A percentile compares a stretch with the other conserved stretches of the same genome.
These are phyloP conservation scores for Chaetodon trifasciatus DNA, from an alignment of 2,797 vertebrate species.

Conservation along the genomic window DNA sequence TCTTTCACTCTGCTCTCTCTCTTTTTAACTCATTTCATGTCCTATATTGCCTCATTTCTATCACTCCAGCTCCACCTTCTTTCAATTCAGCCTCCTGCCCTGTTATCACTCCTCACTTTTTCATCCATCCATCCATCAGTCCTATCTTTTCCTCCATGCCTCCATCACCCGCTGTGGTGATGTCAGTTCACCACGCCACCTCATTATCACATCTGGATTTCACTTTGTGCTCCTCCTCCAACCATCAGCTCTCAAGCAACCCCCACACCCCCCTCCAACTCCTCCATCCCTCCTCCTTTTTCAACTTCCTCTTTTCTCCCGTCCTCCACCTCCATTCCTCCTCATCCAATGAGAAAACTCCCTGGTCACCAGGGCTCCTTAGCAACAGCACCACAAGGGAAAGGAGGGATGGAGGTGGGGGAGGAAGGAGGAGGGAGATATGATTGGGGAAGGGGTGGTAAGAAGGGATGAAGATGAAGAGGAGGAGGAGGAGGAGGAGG, in stretches of 20 bases:
- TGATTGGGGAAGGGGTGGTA: background rate
- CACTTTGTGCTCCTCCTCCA: conserved; percentile 25
- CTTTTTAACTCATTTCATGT: background rate
- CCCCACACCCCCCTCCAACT: background rate
- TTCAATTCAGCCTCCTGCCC: background rate
- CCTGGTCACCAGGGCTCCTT: conserved; percentile 80
- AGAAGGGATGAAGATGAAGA: conserved; percentile 35
- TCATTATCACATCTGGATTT: conserved; percentile 71
- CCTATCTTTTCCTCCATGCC: conserved; percentile 8
- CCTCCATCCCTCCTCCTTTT: conserved; percentile 23
- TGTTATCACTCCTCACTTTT: background rate
- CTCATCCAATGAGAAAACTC: conserved; percentile 78
- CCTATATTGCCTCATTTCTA: background rate
- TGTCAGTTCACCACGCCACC: conserved; percentile 12
- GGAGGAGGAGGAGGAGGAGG: conserved; percentile 35
- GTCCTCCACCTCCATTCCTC: conserved; percentile 52
- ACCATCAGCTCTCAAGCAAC: background rate
- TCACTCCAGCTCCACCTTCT: background rate
- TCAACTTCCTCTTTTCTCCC: conserved; percentile 51
- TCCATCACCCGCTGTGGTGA: background rate
- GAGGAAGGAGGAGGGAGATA: conserved; percentile 13
- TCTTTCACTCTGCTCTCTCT: background rate
- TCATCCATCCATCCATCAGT: background rate
- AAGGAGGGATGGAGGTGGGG: conserved; percentile 40
- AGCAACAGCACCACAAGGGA: conserved; percentile 82